These are phyloP conservation scores for Physeter macrocephalus DNA, from an alignment of 2,113 vertebrate genomes.

Conservation along the genomic window DNA sequence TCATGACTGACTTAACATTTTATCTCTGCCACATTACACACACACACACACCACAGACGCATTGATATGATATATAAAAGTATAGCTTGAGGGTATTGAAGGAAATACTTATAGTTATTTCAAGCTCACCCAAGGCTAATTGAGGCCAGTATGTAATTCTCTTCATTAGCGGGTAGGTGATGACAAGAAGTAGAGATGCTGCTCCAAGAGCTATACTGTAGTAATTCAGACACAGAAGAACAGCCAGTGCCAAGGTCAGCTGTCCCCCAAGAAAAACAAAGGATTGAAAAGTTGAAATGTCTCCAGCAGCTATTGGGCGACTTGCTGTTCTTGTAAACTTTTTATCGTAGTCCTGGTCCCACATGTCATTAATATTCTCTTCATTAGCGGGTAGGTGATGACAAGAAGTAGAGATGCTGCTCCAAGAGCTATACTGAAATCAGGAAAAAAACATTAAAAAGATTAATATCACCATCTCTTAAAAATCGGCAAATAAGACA, in stretches of 20 bases:
- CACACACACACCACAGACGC: neutral
- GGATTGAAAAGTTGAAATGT: no score
- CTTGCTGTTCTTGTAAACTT: no score
- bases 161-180: slow-evolving; percentile 96
- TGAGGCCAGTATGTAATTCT: slow-evolving; percentile 98
- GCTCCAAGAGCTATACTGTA: no score
- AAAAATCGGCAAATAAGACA: neutral
- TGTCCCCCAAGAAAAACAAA: no score
- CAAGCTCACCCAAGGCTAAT: slow-evolving; percentile 87
- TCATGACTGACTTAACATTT: neutral
- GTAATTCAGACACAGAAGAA: no score
- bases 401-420: slow-evolving; percentile 92
- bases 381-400: slow-evolving; percentile 94
- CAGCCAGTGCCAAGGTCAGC: no score
- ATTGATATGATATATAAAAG: neutral
- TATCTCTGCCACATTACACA: neutral
- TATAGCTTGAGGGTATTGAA: neutral
- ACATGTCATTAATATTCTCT: no score
- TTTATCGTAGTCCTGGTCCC: no score
- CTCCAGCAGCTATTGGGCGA: no score
- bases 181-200: slow-evolving; percentile 90
- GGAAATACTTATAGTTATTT: slow-evolving; percentile 15
- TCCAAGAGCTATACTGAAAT: slow-evolving; percentile 89
- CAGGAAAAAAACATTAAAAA: neutral
- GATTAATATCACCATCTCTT: neutral